Evolutionary conservation across 2,113 vertebrate species (phyloP), one percentile per base, ranked within the genome.

Genomic region (Galeopterus variegatus): DNA sequence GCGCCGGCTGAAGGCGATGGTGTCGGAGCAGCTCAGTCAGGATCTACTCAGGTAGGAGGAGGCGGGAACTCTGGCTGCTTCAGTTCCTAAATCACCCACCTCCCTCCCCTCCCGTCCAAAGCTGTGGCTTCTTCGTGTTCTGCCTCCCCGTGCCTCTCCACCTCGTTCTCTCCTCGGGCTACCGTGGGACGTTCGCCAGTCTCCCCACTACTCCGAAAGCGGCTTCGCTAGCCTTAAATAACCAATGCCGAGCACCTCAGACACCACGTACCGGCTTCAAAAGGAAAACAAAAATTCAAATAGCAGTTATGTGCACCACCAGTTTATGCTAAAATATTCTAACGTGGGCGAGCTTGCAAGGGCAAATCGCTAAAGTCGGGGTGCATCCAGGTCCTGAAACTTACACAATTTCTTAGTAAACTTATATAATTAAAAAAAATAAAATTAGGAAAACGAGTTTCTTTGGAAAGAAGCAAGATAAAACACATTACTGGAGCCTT

Each of bases 41-140:
- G 99, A 99, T 21, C 88, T 99, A 69, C 96, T 96, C 97, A 99
- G 99, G 99, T 99, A 98, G 93, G 97, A 75, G 95, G 94, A 13
- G 77, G 95, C 83, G 89, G 58, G 87, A 70, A 0, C 64, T 19
- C 52, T 0, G 80, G 62, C 77, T 15, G 85, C 76, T 45, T 1
- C 19, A 5, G 48, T 28, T 64, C 6, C 73, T 4, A 1, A 1
- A 18, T 86, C 75, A 36, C n/a, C 80, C 72, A 13, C 31, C 65
- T 41, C 64, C 8, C 80, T 28, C 50, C 36, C 52, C 41, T 41
- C 41, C 3, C 41, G 41, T 41, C 41, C 15, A 64, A 8, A 48
- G 50, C 90, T 2, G 70, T 1, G 86, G 64, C 64, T 60, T 50
- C 31, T n/a, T 54, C 13, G 14, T 6, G 31, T 21, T 11, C 24